Base-by-base conservation (phyloP, 2,113 vertebrate genomes). In the Tylochromis polylepis region DNA sequence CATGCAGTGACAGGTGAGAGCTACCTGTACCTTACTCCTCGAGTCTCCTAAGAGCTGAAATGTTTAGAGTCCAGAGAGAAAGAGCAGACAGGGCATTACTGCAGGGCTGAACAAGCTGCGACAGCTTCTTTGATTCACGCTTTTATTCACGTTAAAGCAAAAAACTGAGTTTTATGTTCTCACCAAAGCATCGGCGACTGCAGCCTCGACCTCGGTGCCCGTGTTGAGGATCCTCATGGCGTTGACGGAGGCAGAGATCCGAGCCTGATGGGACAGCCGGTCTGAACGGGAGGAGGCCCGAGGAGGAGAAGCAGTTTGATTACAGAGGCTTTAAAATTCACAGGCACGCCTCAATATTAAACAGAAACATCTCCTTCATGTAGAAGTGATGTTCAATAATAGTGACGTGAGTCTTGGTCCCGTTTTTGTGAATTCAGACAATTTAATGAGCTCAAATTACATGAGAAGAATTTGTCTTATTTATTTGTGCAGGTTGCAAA, bases 21-120 rank as follows among this genome's bases (percentile, higher is more conserved):
- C 43, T 77, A 77, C 29, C 46, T 77, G 72, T 99, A 99, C 99
- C 99, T 99, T 99, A 96, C 98, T 99, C 96, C 98, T 98, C 96
- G 99, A 97, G 97, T 99, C 99, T 98, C 98, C 98, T 97, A 99
- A 98, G 81, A 99, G 97, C 99, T 99, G 97, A 96, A 97, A 96
- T 94, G 94, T 85, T 97, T 95, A 96, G 95, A 97, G 97, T 96
- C 96, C 96, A 97, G 96, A 96, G 94, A 94, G 95, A 96, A 95
- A 98, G 96, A 98, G 96, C 96, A 98, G 96, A 97, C 95, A 98
- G 93, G 97, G 18, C 6, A 53, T 77, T 77, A 77, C 29, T 11
- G 46, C 70, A 77, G 46, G 51, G 46, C 27, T 53, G 27, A 53
- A 53, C 31, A 6, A 53, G 27, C 46, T 53, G 27, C 0, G 3